A percentile compares a stretch with the other conserved stretches of the same genome.
Evolutionary conservation across 2,888 invertebrate species (phyloP).

Genomic region (Synanthedon vespiformis): DNA sequence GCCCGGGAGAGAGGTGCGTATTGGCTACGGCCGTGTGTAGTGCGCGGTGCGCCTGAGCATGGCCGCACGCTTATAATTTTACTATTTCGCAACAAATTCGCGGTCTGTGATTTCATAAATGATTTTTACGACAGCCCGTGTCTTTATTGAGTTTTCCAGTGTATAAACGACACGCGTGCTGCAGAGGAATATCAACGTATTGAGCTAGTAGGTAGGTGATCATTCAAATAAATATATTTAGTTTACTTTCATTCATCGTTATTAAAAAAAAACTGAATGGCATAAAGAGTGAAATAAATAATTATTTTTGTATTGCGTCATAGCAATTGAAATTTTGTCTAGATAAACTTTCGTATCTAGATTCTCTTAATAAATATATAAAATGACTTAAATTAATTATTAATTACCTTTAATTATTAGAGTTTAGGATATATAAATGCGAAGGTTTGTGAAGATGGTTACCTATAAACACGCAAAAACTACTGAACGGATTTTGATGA

Average conservation of each 20-base stretch:
- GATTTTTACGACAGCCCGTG: constrained; percentile 16
- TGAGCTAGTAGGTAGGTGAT: background rate
- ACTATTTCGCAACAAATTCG: constrained; percentile 30
- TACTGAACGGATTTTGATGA: too few species aligned
- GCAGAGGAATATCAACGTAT: background rate
- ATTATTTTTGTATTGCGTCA: too few species aligned
- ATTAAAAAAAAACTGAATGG: too few species aligned
- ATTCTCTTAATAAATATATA: too few species aligned
- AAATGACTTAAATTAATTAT: too few species aligned
- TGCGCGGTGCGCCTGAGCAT: constrained; percentile 2
- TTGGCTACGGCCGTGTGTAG: constrained; percentile 1
- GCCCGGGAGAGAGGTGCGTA: constrained; percentile 88
- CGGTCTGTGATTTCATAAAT: constrained; percentile 31
- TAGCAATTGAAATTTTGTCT: too few species aligned
- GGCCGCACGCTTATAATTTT: constrained; percentile 8
- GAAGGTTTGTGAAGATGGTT: too few species aligned
- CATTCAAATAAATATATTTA: background rate
- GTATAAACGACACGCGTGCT: constrained; percentile 8
- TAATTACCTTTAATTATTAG: too few species aligned
- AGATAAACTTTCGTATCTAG: too few species aligned
- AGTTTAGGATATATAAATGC: too few species aligned
- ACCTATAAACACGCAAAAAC: too few species aligned
- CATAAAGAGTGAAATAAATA: too few species aligned
- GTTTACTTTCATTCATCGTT: background rate
- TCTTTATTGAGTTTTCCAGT: constrained; percentile 14